phyloP scores from a whole-genome alignment of 2,888 invertebrate genomes.

The Xylocampa areola region DNA sequence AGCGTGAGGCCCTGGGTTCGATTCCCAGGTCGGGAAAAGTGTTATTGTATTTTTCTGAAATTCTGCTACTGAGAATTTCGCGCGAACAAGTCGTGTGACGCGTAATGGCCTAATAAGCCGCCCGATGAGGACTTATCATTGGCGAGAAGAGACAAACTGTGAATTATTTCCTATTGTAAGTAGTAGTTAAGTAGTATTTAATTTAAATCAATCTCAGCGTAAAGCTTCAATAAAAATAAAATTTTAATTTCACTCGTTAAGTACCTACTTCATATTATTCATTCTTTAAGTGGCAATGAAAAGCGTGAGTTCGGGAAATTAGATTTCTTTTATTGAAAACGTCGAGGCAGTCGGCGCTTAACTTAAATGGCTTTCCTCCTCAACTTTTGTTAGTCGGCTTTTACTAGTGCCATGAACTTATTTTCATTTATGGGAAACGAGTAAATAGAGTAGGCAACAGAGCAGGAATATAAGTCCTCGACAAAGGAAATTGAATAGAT shows the following conservation, averaged over 20 bases:
- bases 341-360: constrained; percentile 23
- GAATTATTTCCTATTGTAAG: no score
- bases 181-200: not conserved
- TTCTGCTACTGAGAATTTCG: no score
- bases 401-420: not conserved
- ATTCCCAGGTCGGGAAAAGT: no score
- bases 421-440: constrained; percentile 3
- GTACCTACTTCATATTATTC: constrained; percentile 9
- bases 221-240: not conserved
- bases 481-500: not conserved
- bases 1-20: no score
- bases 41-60: no score
- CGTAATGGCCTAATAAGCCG: no score
- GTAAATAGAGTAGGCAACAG: constrained; percentile 24
- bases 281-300: constrained; percentile 32
- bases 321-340: constrained; percentile 53
- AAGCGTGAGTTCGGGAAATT: constrained; percentile 54
- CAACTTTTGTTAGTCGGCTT: constrained; percentile 22
- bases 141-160: no score
- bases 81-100: no score
- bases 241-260: not conserved
- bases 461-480: constrained; percentile 6
- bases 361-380: constrained; percentile 39
- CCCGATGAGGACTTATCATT: no score
- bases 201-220: not conserved